phyloP scores from a whole-genome alignment of 2,888 invertebrate species.

The Ophion costatus region DNA sequence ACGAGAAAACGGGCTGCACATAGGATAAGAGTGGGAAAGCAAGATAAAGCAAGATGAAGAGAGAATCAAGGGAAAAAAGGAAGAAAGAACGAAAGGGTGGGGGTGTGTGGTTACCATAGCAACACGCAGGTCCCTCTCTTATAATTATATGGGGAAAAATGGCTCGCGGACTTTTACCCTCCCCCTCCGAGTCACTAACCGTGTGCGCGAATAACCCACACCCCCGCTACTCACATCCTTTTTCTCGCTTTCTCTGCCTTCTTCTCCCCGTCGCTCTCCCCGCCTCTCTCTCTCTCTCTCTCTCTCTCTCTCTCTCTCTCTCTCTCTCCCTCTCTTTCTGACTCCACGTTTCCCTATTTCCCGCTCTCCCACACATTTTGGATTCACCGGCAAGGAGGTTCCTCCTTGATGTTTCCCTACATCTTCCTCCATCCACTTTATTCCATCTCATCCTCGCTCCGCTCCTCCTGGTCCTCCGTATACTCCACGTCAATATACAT shows the following conservation, averaged over 20 bases:
- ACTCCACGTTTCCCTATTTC: slow-evolving; percentile 41
- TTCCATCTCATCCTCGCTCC: slow-evolving; percentile 33
- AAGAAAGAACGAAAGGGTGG: slow-evolving; percentile 68
- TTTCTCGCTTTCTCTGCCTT: too few species aligned
- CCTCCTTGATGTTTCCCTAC: slow-evolving; percentile 62
- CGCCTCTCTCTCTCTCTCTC: slow-evolving; percentile 43
- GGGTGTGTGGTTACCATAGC: slow-evolving; percentile 82
- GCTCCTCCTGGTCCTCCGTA: slow-evolving; percentile 25
- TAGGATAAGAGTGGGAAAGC: slow-evolving; percentile 71
- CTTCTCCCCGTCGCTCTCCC: not conserved
- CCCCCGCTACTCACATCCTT: slow-evolving; percentile 51
- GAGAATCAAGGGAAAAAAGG: slow-evolving; percentile 68
- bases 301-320: slow-evolving; percentile 40
- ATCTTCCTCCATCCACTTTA: slow-evolving; percentile 51
- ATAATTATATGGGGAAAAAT: slow-evolving; percentile 83
- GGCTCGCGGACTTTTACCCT: slow-evolving; percentile 83
- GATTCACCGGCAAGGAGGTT: slow-evolving; percentile 60
- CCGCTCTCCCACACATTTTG: slow-evolving; percentile 45
- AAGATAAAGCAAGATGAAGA: slow-evolving; percentile 40
- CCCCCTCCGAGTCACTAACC: slow-evolving; percentile 65
- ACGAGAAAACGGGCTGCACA: slow-evolving; percentile 81
- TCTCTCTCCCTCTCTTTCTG: not conserved
- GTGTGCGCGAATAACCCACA: slow-evolving; percentile 58
- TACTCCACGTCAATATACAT: slow-evolving; percentile 33
- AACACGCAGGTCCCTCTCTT: slow-evolving; percentile 82